phyloP scores from a whole-genome alignment of 2,113 vertebrate genomes.

The Thomomys bottae region DNA sequence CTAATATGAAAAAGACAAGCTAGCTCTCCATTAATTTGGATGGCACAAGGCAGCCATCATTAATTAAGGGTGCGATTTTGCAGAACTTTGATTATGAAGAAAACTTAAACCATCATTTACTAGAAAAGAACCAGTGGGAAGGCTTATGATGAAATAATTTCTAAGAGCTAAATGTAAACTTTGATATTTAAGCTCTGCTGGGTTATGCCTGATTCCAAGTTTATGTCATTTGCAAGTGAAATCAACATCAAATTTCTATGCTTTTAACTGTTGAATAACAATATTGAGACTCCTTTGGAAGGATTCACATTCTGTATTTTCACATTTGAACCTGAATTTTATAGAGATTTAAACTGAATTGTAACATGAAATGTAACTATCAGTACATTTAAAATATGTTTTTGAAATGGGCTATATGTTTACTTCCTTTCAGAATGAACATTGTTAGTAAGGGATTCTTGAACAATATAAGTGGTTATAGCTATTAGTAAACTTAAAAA shows the following conservation, averaged over 20 bases:
- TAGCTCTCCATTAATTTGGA: neutral
- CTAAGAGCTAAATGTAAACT: neutral
- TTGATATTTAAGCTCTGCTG: conserved; percentile 16
- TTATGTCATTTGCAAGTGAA: conserved; percentile 39
- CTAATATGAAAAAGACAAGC: neutral
- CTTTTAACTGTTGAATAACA: neutral
- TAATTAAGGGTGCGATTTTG: neutral
- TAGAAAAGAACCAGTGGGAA: neutral
- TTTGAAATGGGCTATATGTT: neutral
- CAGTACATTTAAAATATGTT: conserved; percentile 59
- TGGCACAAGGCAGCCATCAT: neutral
- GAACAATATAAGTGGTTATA: conserved; percentile 83
- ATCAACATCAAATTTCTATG: neutral
- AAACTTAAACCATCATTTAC: conserved; percentile 12
- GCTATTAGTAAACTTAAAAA: conserved; percentile 42
- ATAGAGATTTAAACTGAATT: conserved; percentile 74
- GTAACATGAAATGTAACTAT: conserved; percentile 81
- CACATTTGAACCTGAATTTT: conserved; percentile 77
- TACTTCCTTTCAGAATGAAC: conserved; percentile 78
- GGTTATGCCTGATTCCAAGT: neutral
- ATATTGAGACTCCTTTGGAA: conserved; percentile 52
- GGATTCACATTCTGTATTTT: conserved; percentile 73
- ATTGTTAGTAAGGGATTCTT: conserved; percentile 81
- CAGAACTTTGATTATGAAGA: neutral
- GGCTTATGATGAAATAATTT: conserved; percentile 11